Conservation (phyloP, 2,888 invertebrate species). For the Stenodema calcarata region DNA sequence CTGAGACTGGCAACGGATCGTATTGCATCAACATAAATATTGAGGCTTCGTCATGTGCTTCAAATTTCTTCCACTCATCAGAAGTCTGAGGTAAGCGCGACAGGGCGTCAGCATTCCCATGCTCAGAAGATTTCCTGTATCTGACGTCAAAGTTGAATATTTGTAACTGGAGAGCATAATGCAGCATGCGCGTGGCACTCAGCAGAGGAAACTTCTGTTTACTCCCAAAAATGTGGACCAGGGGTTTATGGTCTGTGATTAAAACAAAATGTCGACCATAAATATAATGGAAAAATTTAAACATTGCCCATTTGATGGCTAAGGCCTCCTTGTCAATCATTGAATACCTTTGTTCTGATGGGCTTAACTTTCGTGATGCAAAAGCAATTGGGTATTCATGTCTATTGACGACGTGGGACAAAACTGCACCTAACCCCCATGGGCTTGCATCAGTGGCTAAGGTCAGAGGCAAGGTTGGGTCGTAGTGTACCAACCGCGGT, state of each 20-base stretch:
- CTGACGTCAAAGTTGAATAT: conserved; percentile 32
- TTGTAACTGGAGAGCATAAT: conserved; percentile 14
- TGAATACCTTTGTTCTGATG: neutral
- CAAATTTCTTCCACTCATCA: neutral
- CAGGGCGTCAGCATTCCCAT: conserved; percentile 23
- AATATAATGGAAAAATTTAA: neutral
- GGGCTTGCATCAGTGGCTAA: conserved; percentile 17
- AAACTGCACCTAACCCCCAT: neutral
- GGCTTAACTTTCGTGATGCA: neutral
- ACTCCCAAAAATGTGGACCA: conserved; percentile 39
- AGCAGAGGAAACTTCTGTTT: neutral
- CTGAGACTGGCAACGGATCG: neutral
- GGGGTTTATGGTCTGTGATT: conserved; percentile 35
- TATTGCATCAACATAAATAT: neutral
- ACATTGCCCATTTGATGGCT: neutral
- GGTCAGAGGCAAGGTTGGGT: neutral
- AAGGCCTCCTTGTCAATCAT: neutral
- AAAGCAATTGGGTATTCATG: neutral
- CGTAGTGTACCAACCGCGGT: neutral
- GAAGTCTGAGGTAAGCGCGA: conserved; percentile 3
- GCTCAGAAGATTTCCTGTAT: conserved; percentile 2
- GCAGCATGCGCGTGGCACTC: conserved; percentile 16
- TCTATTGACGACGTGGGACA: neutral
- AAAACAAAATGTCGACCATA: neutral
- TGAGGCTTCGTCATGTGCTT: neutral